phyloP scores from a whole-genome alignment of 2,888 invertebrate species.

The Falcaria lacertinaria region DNA sequence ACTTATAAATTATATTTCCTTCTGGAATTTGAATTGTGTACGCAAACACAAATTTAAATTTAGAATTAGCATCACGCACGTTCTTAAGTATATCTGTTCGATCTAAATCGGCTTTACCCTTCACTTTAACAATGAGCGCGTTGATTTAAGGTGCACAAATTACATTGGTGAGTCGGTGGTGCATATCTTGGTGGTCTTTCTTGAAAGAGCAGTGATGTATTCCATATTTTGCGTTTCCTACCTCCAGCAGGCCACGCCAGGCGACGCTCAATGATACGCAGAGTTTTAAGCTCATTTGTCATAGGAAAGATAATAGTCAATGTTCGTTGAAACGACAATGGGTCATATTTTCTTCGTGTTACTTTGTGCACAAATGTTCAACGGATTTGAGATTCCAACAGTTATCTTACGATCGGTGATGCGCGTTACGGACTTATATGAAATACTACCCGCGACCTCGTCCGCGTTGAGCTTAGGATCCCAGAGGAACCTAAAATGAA shows the following conservation, averaged over 20 bases:
- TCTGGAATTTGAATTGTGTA: conserved; percentile 47
- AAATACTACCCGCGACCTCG: too few relatives aligned
- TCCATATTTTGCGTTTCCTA: conserved; percentile 6
- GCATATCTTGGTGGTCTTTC: conserved; percentile 8
- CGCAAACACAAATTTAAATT: conserved; percentile 51
- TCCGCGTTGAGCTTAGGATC: too few relatives aligned
- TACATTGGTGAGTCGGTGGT: conserved; percentile 25
- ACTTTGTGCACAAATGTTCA: conserved; percentile 30
- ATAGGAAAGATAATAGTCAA: conserved; percentile 59
- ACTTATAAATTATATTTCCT: conserved; percentile 38
- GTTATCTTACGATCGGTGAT: neutral
- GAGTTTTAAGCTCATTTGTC: conserved; percentile 62
- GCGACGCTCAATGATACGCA: conserved; percentile 37
- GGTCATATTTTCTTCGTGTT: conserved; percentile 49
- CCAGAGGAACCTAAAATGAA: too few relatives aligned
- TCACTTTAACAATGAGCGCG: conserved; percentile 30
- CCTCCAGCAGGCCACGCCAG: conserved; percentile 10
- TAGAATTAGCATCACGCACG: conserved; percentile 62
- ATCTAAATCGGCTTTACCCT: conserved; percentile 72
- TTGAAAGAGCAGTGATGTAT: conserved; percentile 38
- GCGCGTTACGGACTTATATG: neutral
- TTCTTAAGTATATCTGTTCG: conserved; percentile 44
- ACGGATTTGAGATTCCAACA: conserved; percentile 9
- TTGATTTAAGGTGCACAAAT: conserved; percentile 19
- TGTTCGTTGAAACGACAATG: conserved; percentile 60